A percentile compares a stretch with the other conserved stretches of the same genome.
These are phyloP conservation scores for Brachypodius melanocephalos DNA, from an alignment of 2,113 vertebrate species.

Conservation along the genomic window DNA sequence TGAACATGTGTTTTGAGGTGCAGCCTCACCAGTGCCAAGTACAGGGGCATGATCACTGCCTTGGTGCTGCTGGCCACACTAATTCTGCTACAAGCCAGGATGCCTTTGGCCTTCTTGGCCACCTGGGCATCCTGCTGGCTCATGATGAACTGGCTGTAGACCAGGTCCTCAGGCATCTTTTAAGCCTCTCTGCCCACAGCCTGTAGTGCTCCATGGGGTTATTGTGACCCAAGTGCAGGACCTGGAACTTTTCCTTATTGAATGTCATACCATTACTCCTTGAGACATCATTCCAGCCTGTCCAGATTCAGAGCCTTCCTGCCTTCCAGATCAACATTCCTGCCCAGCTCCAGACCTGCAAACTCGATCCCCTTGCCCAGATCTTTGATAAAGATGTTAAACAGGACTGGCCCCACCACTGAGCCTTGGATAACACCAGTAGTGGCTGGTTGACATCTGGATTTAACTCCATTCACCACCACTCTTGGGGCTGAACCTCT, in stretches of 20 bases:
- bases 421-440: not conserved
- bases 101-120: not conserved
- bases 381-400: not conserved
- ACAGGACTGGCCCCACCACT: not conserved
- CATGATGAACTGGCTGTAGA: no score
- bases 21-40: rapidly evolving
- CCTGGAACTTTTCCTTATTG: rapidly evolving
- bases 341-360: not conserved
- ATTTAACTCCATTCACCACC: not conserved
- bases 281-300: not conserved
- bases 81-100: not conserved
- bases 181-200: not conserved
- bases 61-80: not conserved
- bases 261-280: not conserved
- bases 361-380: not conserved
- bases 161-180: not conserved
- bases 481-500: not conserved
- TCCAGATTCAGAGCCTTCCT: not conserved
- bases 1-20: rapidly evolving
- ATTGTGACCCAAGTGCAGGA: not conserved
- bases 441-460: not conserved
- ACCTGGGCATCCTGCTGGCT: not conserved
- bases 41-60: no score
- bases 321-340: not conserved
- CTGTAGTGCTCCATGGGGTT: not conserved